A percentile compares a stretch with the other conserved stretches of the same genome.
Evolutionary conservation across 1,140 invertebrate species (phyloP).

Genomic region (Drosophila aff.): DNA sequence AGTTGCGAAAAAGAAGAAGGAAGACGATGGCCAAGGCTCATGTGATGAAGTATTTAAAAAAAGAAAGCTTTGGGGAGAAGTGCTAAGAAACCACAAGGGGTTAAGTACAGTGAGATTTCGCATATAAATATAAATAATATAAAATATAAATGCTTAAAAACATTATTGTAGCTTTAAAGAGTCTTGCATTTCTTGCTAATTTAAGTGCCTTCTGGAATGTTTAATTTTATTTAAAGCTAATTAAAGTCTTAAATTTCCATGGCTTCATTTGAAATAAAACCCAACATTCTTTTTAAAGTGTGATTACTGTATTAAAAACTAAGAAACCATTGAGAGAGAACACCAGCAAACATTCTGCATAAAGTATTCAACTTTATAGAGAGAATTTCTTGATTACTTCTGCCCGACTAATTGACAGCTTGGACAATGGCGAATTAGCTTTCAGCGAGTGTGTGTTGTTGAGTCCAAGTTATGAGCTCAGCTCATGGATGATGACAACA

Average conservation of each 20-base stretch:
- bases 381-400: conserved; percentile 27
- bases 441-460: conserved; percentile 17
- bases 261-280: not conserved
- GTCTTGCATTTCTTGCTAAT: not conserved
- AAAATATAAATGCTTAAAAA: too few relatives aligned
- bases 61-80: not conserved
- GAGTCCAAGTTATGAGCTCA: conserved; percentile 40
- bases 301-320: not conserved
- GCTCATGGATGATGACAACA: conserved; percentile 42
- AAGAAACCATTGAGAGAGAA: not conserved
- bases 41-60: not conserved
- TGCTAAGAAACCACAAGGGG: not conserved
- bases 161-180: too few relatives aligned
- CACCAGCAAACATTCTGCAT: conserved; percentile 12
- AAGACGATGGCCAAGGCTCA: not conserved
- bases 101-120: not conserved
- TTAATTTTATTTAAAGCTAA: not conserved
- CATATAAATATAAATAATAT: too few relatives aligned
- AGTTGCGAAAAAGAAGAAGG: conserved; percentile 27
- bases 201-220: not conserved
- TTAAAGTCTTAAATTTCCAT: not conserved
- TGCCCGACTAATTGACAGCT: conserved; percentile 41
- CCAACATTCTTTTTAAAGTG: not conserved
- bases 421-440: conserved; percentile 40
- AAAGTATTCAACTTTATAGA: conserved; percentile 14